Evolutionary conservation across 23 tunicate species (phyloP), one percentile per base, ranked within the genome.

Genomic region (Botrylloides violaceus): DNA sequence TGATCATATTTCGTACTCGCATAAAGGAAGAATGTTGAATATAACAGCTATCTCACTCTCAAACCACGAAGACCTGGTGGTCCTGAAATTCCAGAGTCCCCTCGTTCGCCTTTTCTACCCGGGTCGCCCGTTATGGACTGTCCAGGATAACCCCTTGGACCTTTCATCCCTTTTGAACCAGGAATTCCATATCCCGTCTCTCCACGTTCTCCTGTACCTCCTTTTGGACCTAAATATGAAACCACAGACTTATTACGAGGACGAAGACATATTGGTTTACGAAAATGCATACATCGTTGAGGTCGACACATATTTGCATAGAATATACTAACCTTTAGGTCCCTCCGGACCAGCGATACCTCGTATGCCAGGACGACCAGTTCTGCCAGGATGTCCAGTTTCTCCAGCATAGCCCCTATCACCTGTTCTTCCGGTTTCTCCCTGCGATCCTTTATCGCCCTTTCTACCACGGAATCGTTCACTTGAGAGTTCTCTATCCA

Each of bases 201-300:
- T 21, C 74, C 74, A 9, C 74, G 59, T 43, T 38, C 74, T 36
- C 74, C 74, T 4, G 29, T 20, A 4, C 37, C 58, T 36, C 74
- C 74, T 68, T 68, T 68, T 39, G 57, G 58, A 68, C 74, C 74
- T 68, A 30, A 24, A 37, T 43, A 7, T 15, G 53, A 7, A 7
- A 15, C 12, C 53, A 15, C 15, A 43, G 53, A n/a, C n/a, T n/a
- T n/a, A n/a, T n/a, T n/a, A n/a, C n/a, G n/a, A n/a, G n/a, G n/a
- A n/a, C n/a, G n/a, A n/a, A n/a, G n/a, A n/a, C n/a, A n/a, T n/a
- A n/a, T n/a, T n/a, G n/a, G n/a, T n/a, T n/a, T n/a, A n/a, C n/a
- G n/a, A n/a, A n/a, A n/a, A n/a, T n/a, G n/a, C n/a, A n/a, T n/a
- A n/a, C n/a, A n/a, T n/a, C n/a, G n/a, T n/a, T n/a, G n/a, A n/a